Evolutionary conservation across 2,888 invertebrate species (phyloP), one percentile per base, ranked within the genome.

Genomic region (Stenichneumon culpator): DNA sequence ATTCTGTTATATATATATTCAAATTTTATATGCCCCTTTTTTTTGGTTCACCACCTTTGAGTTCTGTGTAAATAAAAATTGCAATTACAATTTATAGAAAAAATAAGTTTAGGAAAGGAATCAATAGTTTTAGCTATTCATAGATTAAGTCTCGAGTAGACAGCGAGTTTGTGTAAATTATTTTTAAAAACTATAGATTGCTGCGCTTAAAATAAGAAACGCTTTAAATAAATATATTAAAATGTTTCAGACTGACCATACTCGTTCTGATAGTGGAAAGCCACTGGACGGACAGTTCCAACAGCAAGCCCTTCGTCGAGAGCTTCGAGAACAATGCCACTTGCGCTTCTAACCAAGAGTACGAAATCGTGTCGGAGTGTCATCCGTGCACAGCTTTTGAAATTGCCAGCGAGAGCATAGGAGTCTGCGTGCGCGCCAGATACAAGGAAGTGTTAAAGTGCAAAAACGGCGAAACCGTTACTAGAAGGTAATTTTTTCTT

Each of bases 381-480:
- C 97, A 97, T 94, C 97, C 97, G n/a, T 98, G 98, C 94, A 96
- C 97, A 93, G 96, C 97, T 87, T 97, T 97, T 93, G 98, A 98
- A 95, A 96, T 97, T 86, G 95, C 96, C 75, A 98, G 97, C 92
- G 96, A 96, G 94, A 97, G 97, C 91, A 96, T 97, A 90, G 97
- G 97, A 75, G 97, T 97, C 65, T 98, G 98, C 91, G 96, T 97
- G 84, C 97, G 97, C 89, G 97, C 98, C 1, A 97, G 97, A 92
- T 97, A 96, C 92, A 98, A 98, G 92, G 98, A 98, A 95, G 95
- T 97, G 82, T 92, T 98, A 14, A 96, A 96, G 90, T 98, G 98
- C 94, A 96, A 96, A 90, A 97, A 96, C 94, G 98, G 98, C 25
- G 97, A 97, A 95, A 97, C 96, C 83, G 97, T 97, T 11, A 97